A percentile compares a stretch with the other conserved stretches of the same genome.
Conservation (phyloP, 2,797 vertebrate species). For the Malacoraja senta region DNA sequence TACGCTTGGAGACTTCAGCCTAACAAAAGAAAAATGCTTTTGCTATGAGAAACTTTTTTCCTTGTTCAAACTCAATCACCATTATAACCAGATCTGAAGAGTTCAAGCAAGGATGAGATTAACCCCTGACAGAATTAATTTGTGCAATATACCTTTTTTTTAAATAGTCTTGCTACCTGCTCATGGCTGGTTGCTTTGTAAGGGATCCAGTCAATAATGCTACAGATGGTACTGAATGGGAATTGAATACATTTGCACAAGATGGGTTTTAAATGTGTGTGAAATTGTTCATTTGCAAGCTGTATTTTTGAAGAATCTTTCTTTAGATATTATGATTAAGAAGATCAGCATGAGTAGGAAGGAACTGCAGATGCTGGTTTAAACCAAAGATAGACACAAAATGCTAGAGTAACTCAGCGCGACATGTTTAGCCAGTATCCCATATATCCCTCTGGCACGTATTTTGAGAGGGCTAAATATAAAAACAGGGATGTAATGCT, state of each 20-base stretch:
- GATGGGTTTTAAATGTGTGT: background rate
- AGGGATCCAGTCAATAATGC: background rate
- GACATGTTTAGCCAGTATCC: too few species aligned
- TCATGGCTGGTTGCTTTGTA: background rate
- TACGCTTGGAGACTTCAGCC: background rate
- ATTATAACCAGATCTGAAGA: background rate
- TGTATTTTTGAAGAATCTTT: background rate
- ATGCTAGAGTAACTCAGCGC: too few species aligned
- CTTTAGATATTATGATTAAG: background rate
- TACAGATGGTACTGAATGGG: background rate
- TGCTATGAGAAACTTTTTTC: conserved; percentile 35
- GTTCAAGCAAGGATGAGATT: background rate
- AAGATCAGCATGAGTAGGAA: too few species aligned
- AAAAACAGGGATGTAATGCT: too few species aligned
- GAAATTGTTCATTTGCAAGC: background rate
- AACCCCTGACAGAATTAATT: background rate
- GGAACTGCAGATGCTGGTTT: too few species aligned
- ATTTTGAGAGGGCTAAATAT: too few species aligned
- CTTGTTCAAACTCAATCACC: conserved; percentile 21
- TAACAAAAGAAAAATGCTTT: background rate
- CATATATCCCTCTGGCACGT: too few species aligned
- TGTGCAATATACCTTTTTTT: background rate
- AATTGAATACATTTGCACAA: background rate
- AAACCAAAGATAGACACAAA: too few species aligned
- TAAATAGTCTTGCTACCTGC: background rate